Evolutionary conservation across 2,113 vertebrate genomes (phyloP), one percentile per base, ranked within the genome.

Genomic region (Platycercus adscitus): DNA sequence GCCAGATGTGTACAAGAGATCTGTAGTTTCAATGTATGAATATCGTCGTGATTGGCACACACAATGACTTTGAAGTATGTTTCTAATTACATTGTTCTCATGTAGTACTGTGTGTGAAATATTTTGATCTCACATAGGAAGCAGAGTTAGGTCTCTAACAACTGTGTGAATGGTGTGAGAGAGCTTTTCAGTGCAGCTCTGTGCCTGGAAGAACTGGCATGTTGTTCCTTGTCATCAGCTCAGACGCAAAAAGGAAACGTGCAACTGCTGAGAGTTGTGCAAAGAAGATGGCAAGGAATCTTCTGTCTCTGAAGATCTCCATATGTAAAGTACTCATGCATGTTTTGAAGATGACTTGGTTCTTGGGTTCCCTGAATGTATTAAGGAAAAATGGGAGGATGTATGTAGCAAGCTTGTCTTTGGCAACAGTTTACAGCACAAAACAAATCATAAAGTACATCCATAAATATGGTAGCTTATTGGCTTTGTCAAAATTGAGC

Each of bases 251-350:
- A 41, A 92, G 94, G 97, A 96, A 96, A 87, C 53, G 46, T 80
- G 50, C 91, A 95, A 84, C 85, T 80, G 89, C 73, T 91, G 83
- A 82, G 91, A 91, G 94, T 93, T 89, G 95, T 92, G 89, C 85
- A 88, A 81, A 72, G 79, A 94, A 43, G 66, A 60, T 86, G 70
- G n/a, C 68, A 58, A 78, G 56, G 86, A 76, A 70, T 86, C 70
- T 49, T 89, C 31, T 71, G 82, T 58, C 84, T 96, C 86, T 58
- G 87, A 91, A 95, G 86, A 73, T 96, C 88, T 89, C 80, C 41
- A 18, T 86, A 76, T 86, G 80, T 63, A 35, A 85, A 44, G 50
- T 80, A 56, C 55, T 85, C 25, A 1, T 17, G 64, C 43, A 5
- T 72, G 65, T 92, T 92, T 89, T 56, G 92, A 86, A 53, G 86